Base-by-base conservation (phyloP, 2,888 invertebrate species). In the Drosophila anomalata region DNA sequence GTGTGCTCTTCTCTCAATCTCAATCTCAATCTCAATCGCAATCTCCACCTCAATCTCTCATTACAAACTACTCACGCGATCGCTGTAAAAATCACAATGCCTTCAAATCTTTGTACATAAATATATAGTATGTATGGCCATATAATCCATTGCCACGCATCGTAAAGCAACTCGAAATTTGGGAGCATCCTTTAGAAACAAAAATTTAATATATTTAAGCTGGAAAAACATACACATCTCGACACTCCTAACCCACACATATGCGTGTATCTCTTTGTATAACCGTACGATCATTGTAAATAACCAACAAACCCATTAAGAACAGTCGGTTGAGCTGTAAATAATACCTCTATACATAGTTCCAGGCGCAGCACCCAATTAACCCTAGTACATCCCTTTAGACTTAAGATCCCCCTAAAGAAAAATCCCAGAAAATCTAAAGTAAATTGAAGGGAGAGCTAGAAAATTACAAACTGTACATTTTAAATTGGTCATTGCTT, bases 1-100 rank as follows among this genome's bases (percentile, higher is more conserved):
- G 82, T 68, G 82, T 85, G 81, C 81, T 76, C 68, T 70, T 73
- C 68, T 53, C 68, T 75, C 60, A 56, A 59, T 2, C 51, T 68
- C 66, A 56, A 59, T 2, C 51, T 68, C 66, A 44, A 67, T 48
- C 47, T 39, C 59, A 46, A 48, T 22, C 41, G 46, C 47, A 53
- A 50, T 20, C 55, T 66, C 44, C 47, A 44, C 39, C 60, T 46
- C 55, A 36, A 44, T 24, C 36, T 47, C 12, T 62, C 70, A 65
- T 66, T 52, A 39, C 36, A 62, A 65, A 24, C 36, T 6, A 63
- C 31, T 66, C 66, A 63, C 48, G 52, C 48, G 52, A 54, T 73
- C 53, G 58, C 51, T 73, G 53, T 73, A 58, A 26, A 72, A 62
- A 62, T 24, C 44, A 22, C 20, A 31, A 53, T 41, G 47, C 47